Conservation (phyloP, 2,888 invertebrate genomes). For the Amiota communis region DNA sequence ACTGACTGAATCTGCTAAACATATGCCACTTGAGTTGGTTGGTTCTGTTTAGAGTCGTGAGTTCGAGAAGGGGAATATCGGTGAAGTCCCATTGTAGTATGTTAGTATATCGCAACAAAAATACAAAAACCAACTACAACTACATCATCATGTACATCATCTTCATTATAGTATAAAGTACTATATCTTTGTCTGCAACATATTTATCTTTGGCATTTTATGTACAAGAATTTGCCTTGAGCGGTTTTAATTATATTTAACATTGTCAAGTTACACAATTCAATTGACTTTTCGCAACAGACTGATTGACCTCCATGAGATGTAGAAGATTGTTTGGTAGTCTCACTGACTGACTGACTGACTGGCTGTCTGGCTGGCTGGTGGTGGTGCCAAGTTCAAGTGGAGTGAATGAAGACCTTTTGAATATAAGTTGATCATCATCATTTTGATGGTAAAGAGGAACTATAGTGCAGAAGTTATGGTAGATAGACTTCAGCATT, state of each 20-base stretch:
- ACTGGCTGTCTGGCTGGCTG: no score
- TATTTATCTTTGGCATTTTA: not conserved
- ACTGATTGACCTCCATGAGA: not conserved
- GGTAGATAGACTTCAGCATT: slow-evolving; percentile 4
- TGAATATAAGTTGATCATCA: no score
- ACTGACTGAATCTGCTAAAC: slow-evolving; percentile 10
- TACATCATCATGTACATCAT: not conserved
- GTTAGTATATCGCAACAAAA: not conserved
- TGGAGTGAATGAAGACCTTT: no score
- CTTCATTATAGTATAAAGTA: not conserved
- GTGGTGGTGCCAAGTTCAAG: no score
- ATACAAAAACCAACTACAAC: not conserved
- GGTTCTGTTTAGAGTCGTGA: not conserved
- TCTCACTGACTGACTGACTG: no score
- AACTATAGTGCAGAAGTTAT: not conserved
- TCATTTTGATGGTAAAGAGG: not conserved
- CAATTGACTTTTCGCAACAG: slow-evolving; percentile 14
- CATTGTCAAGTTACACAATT: slow-evolving; percentile 4
- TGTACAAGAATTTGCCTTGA: slow-evolving; percentile 8
- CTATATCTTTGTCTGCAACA: not conserved
- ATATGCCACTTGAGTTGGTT: slow-evolving; percentile 22
- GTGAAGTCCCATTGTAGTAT: no score
- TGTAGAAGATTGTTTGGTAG: not conserved
- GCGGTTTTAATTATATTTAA: slow-evolving; percentile 13
- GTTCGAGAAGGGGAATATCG: not conserved